A percentile compares a stretch with the other conserved stretches of the same genome.
Evolutionary conservation across 2,888 invertebrate species (phyloP).

Genomic region (Suillia variegata): DNA sequence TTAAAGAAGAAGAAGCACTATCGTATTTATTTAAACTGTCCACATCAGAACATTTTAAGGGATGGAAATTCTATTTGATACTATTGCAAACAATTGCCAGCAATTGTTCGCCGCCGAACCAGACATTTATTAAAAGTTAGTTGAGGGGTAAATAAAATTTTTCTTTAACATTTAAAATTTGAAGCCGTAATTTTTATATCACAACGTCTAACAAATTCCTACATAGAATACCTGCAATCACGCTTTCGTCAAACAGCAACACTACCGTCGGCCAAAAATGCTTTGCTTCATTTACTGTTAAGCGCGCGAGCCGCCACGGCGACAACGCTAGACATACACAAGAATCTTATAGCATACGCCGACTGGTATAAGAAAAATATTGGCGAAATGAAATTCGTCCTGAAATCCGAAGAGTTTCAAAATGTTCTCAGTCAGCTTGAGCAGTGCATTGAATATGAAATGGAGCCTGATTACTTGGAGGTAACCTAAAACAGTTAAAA

Average conservation of each 20-base stretch:
- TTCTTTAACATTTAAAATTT: not conserved
- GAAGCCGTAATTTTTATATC: not conserved
- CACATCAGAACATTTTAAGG: constrained; percentile 38
- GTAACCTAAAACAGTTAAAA: constrained; percentile 35
- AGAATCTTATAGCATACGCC: constrained; percentile 50
- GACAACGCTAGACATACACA: constrained; percentile 40
- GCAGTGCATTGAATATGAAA: constrained; percentile 47
- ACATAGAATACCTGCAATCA: constrained; percentile 48
- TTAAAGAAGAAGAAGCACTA: constrained; percentile 36
- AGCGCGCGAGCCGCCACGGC: constrained; percentile 51
- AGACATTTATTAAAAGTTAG: constrained; percentile 46
- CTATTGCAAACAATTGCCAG: constrained; percentile 46
- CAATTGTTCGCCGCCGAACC: constrained; percentile 27
- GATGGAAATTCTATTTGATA: constrained; percentile 56
- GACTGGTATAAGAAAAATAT: constrained; percentile 57
- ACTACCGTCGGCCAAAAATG: constrained; percentile 32
- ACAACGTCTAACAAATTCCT: not conserved
- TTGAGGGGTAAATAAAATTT: no score
- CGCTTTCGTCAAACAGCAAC: constrained; percentile 44
- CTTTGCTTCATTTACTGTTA: constrained; percentile 46
- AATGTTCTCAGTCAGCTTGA: constrained; percentile 41
- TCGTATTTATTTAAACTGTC: constrained; percentile 46
- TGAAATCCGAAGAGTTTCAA: constrained; percentile 47
- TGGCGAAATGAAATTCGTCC: constrained; percentile 53
- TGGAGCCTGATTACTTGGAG: constrained; percentile 49